Percentiles rank a stretch among this genome's conserved stretches.
Conservation (phyloP, 2,888 invertebrate species). For the Patella ulyssiponensis region DNA sequence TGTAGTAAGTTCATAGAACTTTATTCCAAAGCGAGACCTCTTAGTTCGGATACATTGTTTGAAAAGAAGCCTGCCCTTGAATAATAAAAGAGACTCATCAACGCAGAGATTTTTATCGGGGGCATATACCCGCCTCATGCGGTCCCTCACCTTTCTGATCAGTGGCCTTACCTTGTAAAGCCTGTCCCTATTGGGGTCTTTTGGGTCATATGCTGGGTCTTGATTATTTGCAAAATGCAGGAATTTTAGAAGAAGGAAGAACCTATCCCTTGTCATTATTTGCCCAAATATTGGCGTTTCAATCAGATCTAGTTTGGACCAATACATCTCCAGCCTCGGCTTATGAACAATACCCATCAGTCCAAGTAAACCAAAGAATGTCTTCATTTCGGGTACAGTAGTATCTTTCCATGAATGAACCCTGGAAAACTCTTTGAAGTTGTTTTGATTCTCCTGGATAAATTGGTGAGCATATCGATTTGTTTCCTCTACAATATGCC, state of each 20-base stretch:
- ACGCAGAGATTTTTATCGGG: slow-evolving; percentile 8
- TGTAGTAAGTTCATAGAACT: slow-evolving; percentile 2
- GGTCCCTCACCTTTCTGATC: background rate
- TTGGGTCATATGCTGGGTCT: slow-evolving; percentile 4
- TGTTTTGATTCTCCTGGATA: background rate
- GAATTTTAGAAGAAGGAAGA: slow-evolving; percentile 17
- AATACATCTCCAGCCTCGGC: slow-evolving; percentile 15
- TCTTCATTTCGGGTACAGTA: slow-evolving; percentile 12
- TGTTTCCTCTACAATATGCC: slow-evolving; percentile 14
- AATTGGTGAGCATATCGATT: slow-evolving; percentile 16
- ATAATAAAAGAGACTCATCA: background rate
- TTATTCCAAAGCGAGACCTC: slow-evolving; percentile 7
- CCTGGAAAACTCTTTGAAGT: background rate
- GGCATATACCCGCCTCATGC: background rate
- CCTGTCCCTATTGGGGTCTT: slow-evolving; percentile 10
- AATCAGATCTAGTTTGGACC: slow-evolving; percentile 13
- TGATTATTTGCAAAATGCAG: slow-evolving; percentile 19
- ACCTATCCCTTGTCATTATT: slow-evolving; percentile 23
- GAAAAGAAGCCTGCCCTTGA: background rate
- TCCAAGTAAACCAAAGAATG: slow-evolving; percentile 4
- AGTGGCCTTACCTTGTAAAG: slow-evolving; percentile 22
- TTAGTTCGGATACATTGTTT: background rate
- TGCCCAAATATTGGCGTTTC: background rate
- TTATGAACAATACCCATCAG: slow-evolving; percentile 19
- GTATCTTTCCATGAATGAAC: slow-evolving; percentile 5